A percentile compares a stretch with the other conserved stretches of the same genome.
Evolutionary conservation across 2,113 vertebrate species (phyloP).

Genomic region (Dinomys branickii): DNA sequence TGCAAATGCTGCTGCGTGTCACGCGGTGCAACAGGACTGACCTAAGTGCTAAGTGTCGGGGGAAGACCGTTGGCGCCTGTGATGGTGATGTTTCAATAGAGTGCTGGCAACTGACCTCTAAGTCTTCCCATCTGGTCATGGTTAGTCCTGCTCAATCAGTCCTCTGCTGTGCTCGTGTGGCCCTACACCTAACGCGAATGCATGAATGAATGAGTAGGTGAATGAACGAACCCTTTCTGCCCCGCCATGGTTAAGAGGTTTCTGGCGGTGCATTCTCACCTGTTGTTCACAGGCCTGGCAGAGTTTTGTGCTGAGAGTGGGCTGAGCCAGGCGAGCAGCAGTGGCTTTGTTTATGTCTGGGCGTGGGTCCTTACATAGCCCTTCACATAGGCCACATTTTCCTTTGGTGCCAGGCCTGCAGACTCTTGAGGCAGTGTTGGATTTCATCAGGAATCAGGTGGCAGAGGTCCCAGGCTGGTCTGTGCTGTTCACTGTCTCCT

Average conservation of each 20-base stretch:
- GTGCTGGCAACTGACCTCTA: not conserved
- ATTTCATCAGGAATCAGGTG: not conserved
- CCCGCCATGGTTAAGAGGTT: not conserved
- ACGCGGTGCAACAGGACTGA: not conserved
- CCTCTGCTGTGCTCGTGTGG: not conserved
- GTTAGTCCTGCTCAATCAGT: not conserved
- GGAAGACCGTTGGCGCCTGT: not conserved
- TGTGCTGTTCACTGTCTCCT: not conserved
- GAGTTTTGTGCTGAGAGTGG: not conserved
- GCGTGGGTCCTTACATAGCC: slow-evolving; percentile 57
- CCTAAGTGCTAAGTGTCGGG: not conserved
- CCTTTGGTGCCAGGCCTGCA: not conserved
- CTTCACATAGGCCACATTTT: not conserved
- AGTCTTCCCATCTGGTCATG: not conserved
- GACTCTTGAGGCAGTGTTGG: not conserved
- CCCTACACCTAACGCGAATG: not conserved
- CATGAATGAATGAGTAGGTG: not conserved
- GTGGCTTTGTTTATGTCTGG: slow-evolving; percentile 43
- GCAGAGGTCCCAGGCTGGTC: not conserved
- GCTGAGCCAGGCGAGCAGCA: slow-evolving; percentile 12
- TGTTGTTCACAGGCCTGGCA: not conserved
- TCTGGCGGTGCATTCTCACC: not conserved
- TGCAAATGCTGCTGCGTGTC: not conserved
- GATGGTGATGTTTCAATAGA: not conserved
- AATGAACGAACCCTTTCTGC: not conserved